phyloP scores from a whole-genome alignment of 2,797 vertebrate genomes.

The Orientallactaga sibirica region DNA sequence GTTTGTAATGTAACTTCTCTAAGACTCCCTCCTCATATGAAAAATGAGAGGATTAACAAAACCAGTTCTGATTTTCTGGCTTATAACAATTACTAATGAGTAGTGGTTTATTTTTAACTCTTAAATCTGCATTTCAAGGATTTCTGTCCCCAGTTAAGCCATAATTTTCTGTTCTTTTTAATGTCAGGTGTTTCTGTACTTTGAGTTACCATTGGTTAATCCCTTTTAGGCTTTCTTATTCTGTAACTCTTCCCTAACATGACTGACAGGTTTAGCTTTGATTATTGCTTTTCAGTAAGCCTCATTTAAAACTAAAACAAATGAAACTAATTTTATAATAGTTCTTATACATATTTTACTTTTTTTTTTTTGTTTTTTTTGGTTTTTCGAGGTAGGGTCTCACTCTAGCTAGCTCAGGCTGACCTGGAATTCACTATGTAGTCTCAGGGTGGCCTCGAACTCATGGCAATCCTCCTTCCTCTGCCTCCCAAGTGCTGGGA shows the following conservation, averaged over 20 bases:
- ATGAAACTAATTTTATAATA: conserved; percentile 28
- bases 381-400: too few species aligned
- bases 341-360: too few species aligned
- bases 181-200: background rate
- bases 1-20: background rate
- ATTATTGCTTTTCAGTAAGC: conserved; percentile 26
- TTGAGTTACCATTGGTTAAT: conserved; percentile 6
- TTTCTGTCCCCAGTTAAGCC: background rate
- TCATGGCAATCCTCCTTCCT: too few species aligned
- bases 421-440: too few species aligned
- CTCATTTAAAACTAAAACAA: conserved; percentile 48
- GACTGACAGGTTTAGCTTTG: background rate
- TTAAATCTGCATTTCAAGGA: conserved; percentile 28
- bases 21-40: background rate
- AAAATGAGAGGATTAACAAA: conserved; percentile 52
- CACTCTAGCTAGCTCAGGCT: too few species aligned
- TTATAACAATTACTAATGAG: conserved; percentile 39
- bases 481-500: too few species aligned
- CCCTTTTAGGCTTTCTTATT: conserved; percentile 15
- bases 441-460: too few species aligned
- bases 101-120: conserved; percentile 57
- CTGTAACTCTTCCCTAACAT: background rate
- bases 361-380: background rate
- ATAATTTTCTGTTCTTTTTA: background rate
- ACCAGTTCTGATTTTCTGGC: conserved; percentile 36